Conservation (phyloP, 2,888 invertebrate species). For the Eremobia ochroleuca region DNA sequence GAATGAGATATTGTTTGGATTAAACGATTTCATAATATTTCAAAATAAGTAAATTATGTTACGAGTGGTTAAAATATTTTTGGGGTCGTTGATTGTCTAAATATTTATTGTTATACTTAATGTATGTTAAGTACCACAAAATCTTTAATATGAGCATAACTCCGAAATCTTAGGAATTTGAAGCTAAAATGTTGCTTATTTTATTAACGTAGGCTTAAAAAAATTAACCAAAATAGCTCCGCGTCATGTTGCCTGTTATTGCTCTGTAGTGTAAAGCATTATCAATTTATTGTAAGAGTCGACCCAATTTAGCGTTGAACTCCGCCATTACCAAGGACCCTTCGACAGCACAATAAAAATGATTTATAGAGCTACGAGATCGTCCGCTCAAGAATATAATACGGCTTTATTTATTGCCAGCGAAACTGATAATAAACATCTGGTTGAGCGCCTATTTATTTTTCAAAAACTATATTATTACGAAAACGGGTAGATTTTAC, state of each 20-base stretch:
- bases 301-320: constrained; percentile 85
- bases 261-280: constrained; percentile 71
- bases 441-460: constrained; percentile 76
- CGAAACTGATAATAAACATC: constrained; percentile 86
- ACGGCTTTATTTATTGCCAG: constrained; percentile 86
- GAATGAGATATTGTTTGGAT: constrained; percentile 6
- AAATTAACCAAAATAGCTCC: constrained; percentile 33
- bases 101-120: neutral
- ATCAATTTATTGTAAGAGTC: constrained; percentile 81
- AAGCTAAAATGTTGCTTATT: neutral
- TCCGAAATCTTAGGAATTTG: neutral
- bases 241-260: constrained; percentile 66
- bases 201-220: neutral
- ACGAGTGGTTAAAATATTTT: neutral
- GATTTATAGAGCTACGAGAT: constrained; percentile 87
- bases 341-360: constrained; percentile 89
- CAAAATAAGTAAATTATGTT: neutral
- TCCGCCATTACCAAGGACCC: constrained; percentile 82
- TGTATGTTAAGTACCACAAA: neutral
- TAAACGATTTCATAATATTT: neutral
- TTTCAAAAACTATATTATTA: constrained; percentile 60
- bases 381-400: constrained; percentile 87
- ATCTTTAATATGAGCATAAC: neutral
- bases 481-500: constrained; percentile 30
- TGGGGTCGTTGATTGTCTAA: neutral